Base-by-base conservation (phyloP, 2,797 vertebrate genomes). In the Acipenser oxyrinchus region DNA sequence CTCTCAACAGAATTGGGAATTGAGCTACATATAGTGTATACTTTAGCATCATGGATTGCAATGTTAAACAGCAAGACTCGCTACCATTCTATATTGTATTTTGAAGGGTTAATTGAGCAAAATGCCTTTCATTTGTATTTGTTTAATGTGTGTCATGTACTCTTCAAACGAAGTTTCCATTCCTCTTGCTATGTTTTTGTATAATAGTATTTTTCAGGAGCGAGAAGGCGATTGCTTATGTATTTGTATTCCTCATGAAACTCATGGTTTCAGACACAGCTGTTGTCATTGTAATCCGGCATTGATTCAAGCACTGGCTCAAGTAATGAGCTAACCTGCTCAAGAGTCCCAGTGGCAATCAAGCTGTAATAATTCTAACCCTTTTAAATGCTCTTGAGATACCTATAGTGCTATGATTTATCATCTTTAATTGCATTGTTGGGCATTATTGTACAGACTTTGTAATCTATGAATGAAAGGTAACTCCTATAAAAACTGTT, bases 361-460 rank as follows among this genome's bases (percentile, higher is more conserved):
- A 73, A 15, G n/a, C 76, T 75, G 69, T 80, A 82, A 81, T 77
- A 79, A 69, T 82, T 73, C 77, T 1, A 80, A 72, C 82, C 75
- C 71, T 86, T 79, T 55, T 73, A 80, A 82, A 81, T 68, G 76
- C 73, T 72, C 79, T 76, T 78, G 75, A 76, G 83, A 77, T 71
- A 69, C 73, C 9, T n/a, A 1, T 65, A 81, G 75, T 75, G 66
- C 68, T 78, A 71, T 74, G 73, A 71, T 73, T 48, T 68, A 74
- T 63, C 78, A 77, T 69, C 1, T 67, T 72, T 76, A 75, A 78
- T 79, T 75, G 73, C 70, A 66, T 75, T 70, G 73, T 73, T 70
- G 70, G 57, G 59, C 70, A 72, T 77, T 69, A 69, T 72, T 67
- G 59, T 73, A 49, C 51, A 12, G 62, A 71, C 23, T 23, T 65